Base-by-base conservation (phyloP, 2,797 vertebrate genomes). In the Macrochelys suwanniensis region DNA sequence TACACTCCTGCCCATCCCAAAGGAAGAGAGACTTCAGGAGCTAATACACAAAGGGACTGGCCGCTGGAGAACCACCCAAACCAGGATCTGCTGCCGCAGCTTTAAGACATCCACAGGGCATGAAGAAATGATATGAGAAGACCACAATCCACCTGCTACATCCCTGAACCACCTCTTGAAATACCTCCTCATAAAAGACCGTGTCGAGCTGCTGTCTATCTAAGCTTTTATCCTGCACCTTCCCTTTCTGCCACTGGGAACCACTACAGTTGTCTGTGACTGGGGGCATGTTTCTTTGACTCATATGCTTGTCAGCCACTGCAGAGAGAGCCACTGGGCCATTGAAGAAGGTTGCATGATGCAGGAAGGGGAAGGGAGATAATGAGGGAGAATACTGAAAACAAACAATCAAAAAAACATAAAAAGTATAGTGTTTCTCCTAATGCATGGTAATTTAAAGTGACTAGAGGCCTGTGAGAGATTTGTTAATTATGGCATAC, bases 391-490 rank as follows among this genome's bases (percentile, higher is more conserved):
- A 84, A 91, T 94, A 80, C 53, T 85, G 68, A 47, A 59, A 80
- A 45, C 11, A 68, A 95, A 74, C 42, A 77, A 93, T 95, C 79
- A 57, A 80, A 91, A 54, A 59, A 71, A 82, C 90, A 87, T 53
- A 57, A 74, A 74, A 33, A 61, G 6, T 10, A 12, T 11, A 47
- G 76, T 28, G 57, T 80, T 96, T 68, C 37, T 88, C 94, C 74
- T 92, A 90, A 97, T 95, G 86, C 26, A 2, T 28, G 56, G 11
- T 68, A 95, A 90, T 89, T 92, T 94, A 93, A 92, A 96, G 45
- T 87, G 88, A 80, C 80, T 96, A 91, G 88, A 92, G 59, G 94
- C 85, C 77, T 77, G 15, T 82, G 65, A 90, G 84, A 42, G 82
- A 80, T 91, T 80, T 19, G 8, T n/a, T 92, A 49, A 94, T 80